Conservation (phyloP, 2,888 invertebrate genomes). For the Plemyria rubiginata region DNA sequence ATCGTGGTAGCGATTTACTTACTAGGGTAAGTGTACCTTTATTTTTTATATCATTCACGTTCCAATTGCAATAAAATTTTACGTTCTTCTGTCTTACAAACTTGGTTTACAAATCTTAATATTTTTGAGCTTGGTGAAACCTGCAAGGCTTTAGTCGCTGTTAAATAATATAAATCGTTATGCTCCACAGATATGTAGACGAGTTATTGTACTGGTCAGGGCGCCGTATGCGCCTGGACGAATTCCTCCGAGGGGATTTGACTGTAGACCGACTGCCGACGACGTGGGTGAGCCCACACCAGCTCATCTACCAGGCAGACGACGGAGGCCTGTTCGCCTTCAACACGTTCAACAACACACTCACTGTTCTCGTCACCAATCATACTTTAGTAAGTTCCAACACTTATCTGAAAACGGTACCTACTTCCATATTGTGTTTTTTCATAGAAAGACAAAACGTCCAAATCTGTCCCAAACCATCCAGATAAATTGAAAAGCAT, state of each 20-base stretch:
- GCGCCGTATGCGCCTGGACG: slow-evolving; percentile 93
- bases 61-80: background rate
- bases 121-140: too few species aligned
- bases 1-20: slow-evolving; percentile 95
- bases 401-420: too few species aligned
- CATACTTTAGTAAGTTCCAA: slow-evolving; percentile 90
- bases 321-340: slow-evolving; percentile 93
- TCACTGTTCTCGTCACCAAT: slow-evolving; percentile 93
- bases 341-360: slow-evolving; percentile 91
- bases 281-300: slow-evolving; percentile 92
- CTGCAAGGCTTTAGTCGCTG: too few species aligned
- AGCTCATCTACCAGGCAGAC: slow-evolving; percentile 94
- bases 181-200: slow-evolving; percentile 91
- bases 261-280: slow-evolving; percentile 90
- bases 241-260: slow-evolving; percentile 92
- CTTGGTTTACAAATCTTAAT: too few species aligned
- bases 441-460: background rate
- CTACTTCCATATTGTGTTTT: background rate
- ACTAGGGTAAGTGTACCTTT: slow-evolving; percentile 86
- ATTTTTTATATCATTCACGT: background rate
- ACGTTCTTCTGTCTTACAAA: too few species aligned
- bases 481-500: slow-evolving; percentile 12
- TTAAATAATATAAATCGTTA: background rate
- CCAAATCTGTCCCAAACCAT: background rate
- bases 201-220: slow-evolving; percentile 95